Evolutionary conservation across 2,113 vertebrate species (phyloP), one percentile per base, ranked within the genome.

Genomic region (Protobothrops flavoviridis): DNA sequence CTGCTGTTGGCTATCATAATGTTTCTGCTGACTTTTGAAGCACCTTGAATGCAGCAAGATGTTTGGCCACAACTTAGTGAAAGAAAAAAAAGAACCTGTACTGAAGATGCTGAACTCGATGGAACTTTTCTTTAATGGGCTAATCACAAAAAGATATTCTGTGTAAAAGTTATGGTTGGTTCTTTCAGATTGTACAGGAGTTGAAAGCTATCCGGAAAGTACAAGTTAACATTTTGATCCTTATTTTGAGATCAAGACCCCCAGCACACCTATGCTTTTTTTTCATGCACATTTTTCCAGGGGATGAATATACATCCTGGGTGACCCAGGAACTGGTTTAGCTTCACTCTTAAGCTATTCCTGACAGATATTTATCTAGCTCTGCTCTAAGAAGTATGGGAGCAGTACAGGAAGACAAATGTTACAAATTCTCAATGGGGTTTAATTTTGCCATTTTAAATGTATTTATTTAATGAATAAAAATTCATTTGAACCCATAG

Each of bases 321-420:
- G 43, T 93, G 87, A 85, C 64, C 52, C 56, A 33, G 26, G 50
- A 81, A 11, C 88, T 48, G 24, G 26, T 85, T 74, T 39, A 21
- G 69, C n/a, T 81, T 81, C 69, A n/a, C 39, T 85, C 88, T 50
- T 90, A 93, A 85, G 29, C 92, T 45, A 93, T 21, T 59, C 53
- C 43, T 85, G 88, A 57, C 10, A 24, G 26, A 89, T 50, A 59
- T 50, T 90, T 93, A 90, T 89, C 43, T 23, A 85, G 53, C 6
- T 69, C 48, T 11, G 9, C n/a, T 56, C 45, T 92, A 69, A 74
- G n/a, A 81, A 5, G 0, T 74, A 15, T 81, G 33, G 69, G n/a
- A 81, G 33, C 33, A 39, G 33, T 81, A 81, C 7, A 39, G 69
- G 33, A 81, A 8, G 17, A 81, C 15, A 81, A 81, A 39, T 20